Evolutionary conservation across 2,797 vertebrate species (phyloP).

Genomic region (Melanotaenia boesemani): DNA sequence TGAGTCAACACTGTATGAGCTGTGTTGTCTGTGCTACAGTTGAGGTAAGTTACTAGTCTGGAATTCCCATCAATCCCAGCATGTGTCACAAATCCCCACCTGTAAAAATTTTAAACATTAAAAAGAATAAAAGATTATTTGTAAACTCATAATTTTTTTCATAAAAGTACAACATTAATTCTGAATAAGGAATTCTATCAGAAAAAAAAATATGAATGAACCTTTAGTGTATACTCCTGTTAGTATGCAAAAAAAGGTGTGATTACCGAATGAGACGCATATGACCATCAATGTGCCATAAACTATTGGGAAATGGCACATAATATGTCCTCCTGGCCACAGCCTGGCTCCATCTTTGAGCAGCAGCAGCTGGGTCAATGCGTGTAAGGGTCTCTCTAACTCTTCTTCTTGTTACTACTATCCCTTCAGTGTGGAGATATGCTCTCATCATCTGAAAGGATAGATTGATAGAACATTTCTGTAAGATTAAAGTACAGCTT

Average conservation of each 20-base stretch:
- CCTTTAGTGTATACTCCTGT: too few relatives aligned
- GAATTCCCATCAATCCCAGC: slow-evolving; percentile 18
- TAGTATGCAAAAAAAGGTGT: not conserved
- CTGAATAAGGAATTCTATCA: too few relatives aligned
- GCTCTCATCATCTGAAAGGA: slow-evolving; percentile 14
- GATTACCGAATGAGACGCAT: slow-evolving; percentile 34
- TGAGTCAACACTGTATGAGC: slow-evolving; percentile 5
- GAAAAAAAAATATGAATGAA: too few relatives aligned
- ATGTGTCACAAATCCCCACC: slow-evolving; percentile 18
- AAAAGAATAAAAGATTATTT: too few relatives aligned
- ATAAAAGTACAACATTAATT: too few relatives aligned
- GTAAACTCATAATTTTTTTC: too few relatives aligned
- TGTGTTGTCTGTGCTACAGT: slow-evolving; percentile 21
- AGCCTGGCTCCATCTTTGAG: slow-evolving; percentile 15
- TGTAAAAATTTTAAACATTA: not conserved
- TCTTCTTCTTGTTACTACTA: not conserved
- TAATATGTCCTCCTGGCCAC: slow-evolving; percentile 13
- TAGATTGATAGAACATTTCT: not conserved
- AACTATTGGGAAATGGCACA: slow-evolving; percentile 35
- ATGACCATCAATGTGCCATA: slow-evolving; percentile 42
- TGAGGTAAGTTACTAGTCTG: slow-evolving; percentile 15
- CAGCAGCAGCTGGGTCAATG: slow-evolving; percentile 7
- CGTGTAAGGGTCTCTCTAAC: slow-evolving; percentile 3
- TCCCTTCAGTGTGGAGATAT: not conserved
- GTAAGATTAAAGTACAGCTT: not conserved